Evolutionary conservation across 2,888 invertebrate species (phyloP).

Genomic region (Drosophila borborema): DNA sequence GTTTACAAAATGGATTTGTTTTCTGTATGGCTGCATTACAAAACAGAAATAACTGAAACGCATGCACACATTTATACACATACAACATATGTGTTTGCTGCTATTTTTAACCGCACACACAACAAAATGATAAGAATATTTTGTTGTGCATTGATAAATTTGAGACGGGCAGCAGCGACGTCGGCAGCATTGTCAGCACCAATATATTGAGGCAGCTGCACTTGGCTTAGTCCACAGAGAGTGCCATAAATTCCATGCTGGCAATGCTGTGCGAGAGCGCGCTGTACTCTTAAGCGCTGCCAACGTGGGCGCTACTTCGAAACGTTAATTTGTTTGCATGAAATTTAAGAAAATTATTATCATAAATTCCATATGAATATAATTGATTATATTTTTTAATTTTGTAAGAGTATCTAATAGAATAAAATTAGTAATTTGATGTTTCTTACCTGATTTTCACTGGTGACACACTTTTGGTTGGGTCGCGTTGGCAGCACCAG

Average conservation of each 20-base stretch:
- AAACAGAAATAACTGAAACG: conserved; percentile 21
- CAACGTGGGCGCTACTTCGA: conserved; percentile 39
- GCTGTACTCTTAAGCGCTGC: conserved; percentile 34
- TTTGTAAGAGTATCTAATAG: neutral
- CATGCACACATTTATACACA: conserved; percentile 20
- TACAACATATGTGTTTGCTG: conserved; percentile 43
- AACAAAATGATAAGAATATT: conserved; percentile 66
- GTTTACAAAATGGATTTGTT: conserved; percentile 30
- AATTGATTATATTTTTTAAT: neutral
- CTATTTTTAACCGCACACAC: conserved; percentile 62
- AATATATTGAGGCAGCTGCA: conserved; percentile 38
- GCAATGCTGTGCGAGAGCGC: conserved; percentile 47
- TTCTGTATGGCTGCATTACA: conserved; percentile 12
- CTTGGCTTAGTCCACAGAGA: conserved; percentile 20
- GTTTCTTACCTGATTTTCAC: conserved; percentile 21
- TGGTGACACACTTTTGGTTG: conserved; percentile 54
- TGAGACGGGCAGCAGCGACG: conserved; percentile 26
- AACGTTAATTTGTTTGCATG: neutral
- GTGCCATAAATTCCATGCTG: conserved; percentile 31
- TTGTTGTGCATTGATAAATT: conserved; percentile 55
- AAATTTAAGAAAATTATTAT: neutral
- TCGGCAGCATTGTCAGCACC: conserved; percentile 50
- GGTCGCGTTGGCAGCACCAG: conserved; percentile 52
- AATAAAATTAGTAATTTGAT: neutral
- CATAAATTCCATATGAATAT: neutral